Evolutionary conservation across 2,113 vertebrate genomes (phyloP).

Genomic region (Geococcyx californianus): DNA sequence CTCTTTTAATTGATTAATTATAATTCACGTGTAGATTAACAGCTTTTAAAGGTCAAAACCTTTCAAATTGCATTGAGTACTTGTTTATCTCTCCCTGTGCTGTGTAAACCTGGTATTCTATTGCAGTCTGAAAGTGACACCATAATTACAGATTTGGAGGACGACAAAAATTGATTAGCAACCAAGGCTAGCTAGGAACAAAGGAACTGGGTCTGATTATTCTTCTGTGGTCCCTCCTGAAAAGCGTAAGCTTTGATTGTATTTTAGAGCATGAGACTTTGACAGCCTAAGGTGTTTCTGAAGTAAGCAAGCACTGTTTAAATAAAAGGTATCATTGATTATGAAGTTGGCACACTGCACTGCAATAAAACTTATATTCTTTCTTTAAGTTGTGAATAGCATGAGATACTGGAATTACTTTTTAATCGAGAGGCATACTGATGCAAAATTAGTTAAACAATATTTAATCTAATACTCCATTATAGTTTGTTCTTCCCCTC

Average conservation of each 20-base stretch:
- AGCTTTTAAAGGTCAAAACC: slow-evolving; percentile 71
- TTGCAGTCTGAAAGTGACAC: slow-evolving; percentile 64
- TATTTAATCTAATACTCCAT: background rate
- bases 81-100: slow-evolving; percentile 68
- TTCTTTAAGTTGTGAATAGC: background rate
- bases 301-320: background rate
- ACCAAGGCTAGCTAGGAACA: slow-evolving; percentile 17
- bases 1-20: slow-evolving; percentile 72
- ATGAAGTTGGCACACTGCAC: background rate
- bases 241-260: background rate
- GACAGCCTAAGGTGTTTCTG: background rate
- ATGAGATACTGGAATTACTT: background rate
- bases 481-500: background rate
- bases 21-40: slow-evolving; percentile 66
- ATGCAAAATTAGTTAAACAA: background rate
- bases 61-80: slow-evolving; percentile 62
- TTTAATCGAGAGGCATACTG: background rate
- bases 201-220: background rate
- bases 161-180: slow-evolving; percentile 46
- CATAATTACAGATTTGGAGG: slow-evolving; percentile 64
- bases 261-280: background rate
- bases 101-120: slow-evolving; percentile 67
- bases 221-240: slow-evolving; percentile 18
- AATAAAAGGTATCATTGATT: background rate
- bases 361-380: background rate